Base-by-base conservation (phyloP, 1,140 invertebrate genomes). In the Diuraphis noxia region DNA sequence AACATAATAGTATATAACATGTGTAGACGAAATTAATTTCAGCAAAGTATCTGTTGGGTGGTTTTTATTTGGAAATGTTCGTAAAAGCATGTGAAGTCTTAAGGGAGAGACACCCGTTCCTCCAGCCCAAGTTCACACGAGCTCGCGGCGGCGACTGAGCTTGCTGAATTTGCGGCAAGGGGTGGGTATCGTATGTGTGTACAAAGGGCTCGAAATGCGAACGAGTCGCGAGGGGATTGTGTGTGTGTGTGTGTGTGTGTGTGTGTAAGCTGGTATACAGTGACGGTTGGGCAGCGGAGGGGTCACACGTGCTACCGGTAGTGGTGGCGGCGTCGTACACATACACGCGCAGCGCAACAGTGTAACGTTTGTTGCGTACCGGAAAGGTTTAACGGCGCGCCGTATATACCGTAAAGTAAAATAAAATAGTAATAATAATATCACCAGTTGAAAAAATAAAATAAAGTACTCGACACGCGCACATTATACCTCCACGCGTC, bases 341-440 rank as follows among this genome's bases (percentile, higher is more conserved):
- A 90, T 90, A n/a, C 88, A 90, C 56, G 88, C 41, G 19, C 72
- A 90, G 34, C 88, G 88, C 88, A 90, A 90, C 88, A 90, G 88
- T 90, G 88, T 90, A 81, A 90, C 19, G 56, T 90, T 90, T 90
- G 88, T 90, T 90, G 88, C 88, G 63, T 90, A 90, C 88, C 41
- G 40, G 19, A 90, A 79, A 41, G 88, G 88, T 79, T 90, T 79
- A 90, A 90, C 56, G 88, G 88, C 88, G 88, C 88, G 43, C 21
- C n/a, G 52, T 77, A 90, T 49, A 46, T 84, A 43, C 41, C 40
- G n/a, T 34, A 85, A 43, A 34, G 40, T 43, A 84, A 84, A 43
- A 41, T n/a, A 82, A 41, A 43, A 84, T 43, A 85, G 30, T 72
- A 17, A 72, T 72, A n/a, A 63, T 63, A 63, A 72, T 72, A 72